Conservation (phyloP, 2,113 vertebrate species). For the Corynorhinus townsendii region DNA sequence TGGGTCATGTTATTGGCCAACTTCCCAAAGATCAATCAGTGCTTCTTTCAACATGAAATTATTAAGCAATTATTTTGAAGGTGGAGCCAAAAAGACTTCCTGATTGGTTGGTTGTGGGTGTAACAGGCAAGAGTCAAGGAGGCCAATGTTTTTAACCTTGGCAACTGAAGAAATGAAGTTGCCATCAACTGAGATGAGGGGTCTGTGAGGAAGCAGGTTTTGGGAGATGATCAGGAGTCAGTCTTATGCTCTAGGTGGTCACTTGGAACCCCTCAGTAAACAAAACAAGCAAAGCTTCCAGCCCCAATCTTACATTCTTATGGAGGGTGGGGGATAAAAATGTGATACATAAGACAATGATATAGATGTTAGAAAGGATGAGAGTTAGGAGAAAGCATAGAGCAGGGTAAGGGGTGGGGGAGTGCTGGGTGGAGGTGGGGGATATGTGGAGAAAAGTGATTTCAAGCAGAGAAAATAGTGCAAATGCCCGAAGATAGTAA, state of each 20-base stretch:
- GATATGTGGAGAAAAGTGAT: neutral
- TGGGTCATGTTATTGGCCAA: constrained; percentile 1
- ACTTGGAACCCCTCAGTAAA: neutral
- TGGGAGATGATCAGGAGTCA: neutral
- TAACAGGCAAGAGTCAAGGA: neutral
- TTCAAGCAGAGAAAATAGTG: neutral
- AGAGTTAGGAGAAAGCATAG: neutral
- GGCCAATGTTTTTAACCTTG: neutral
- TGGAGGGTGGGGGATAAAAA: neutral
- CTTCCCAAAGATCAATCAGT: neutral
- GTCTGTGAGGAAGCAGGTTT: neutral
- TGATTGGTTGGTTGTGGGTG: neutral
- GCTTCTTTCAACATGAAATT: constrained; percentile 23
- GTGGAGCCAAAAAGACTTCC: constrained; percentile 7
- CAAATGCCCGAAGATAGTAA: neutral
- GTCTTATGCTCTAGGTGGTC: neutral
- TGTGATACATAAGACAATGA: neutral
- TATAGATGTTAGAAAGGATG: neutral
- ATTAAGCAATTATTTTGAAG: constrained; percentile 42
- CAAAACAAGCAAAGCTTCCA: neutral
- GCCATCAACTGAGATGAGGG: neutral
- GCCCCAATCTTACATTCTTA: neutral
- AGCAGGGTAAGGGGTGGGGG: too few species aligned
- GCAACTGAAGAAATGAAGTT: neutral
- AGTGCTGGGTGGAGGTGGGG: neutral